Evolutionary conservation across 2,113 vertebrate species (phyloP).

Genomic region (Rallus limicola): DNA sequence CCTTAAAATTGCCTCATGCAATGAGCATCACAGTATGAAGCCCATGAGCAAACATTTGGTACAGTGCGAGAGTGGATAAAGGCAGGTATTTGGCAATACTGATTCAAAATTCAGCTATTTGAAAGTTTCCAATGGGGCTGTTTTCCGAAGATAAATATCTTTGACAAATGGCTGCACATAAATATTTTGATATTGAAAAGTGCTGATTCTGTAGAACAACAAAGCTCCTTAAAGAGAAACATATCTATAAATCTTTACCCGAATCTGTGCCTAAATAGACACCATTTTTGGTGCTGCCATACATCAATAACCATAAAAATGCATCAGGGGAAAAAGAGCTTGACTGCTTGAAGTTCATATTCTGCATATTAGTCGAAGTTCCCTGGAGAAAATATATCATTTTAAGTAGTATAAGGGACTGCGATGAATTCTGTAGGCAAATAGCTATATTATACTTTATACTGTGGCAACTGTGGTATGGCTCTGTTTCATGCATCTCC

Average conservation of each 20-base stretch:
- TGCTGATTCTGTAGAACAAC: not conserved
- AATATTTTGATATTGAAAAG: not conserved
- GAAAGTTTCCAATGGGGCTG: not conserved
- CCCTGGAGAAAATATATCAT: not conserved
- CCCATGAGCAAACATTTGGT: not conserved
- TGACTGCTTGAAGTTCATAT: not conserved
- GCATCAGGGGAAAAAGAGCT: not conserved
- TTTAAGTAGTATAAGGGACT: not conserved
- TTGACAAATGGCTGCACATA: not conserved
- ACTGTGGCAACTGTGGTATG: not conserved
- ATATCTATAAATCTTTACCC: not conserved
- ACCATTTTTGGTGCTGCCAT: not conserved
- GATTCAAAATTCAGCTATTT: not conserved
- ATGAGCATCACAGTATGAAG: not conserved
- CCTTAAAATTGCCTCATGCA: not conserved
- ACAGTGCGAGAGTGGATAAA: not conserved
- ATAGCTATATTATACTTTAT: not conserved
- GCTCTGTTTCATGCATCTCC: not conserved
- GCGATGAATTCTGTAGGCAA: not conserved
- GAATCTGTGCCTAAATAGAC: not conserved
- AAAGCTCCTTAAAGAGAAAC: not conserved
- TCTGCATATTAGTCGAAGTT: not conserved
- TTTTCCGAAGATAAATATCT: not conserved
- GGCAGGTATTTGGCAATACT: not conserved
- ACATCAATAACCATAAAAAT: not conserved